Evolutionary conservation across 37 sponge, comb jelly and placozoan genomes (phyloP).

Genomic region (Spongia lamella): DNA sequence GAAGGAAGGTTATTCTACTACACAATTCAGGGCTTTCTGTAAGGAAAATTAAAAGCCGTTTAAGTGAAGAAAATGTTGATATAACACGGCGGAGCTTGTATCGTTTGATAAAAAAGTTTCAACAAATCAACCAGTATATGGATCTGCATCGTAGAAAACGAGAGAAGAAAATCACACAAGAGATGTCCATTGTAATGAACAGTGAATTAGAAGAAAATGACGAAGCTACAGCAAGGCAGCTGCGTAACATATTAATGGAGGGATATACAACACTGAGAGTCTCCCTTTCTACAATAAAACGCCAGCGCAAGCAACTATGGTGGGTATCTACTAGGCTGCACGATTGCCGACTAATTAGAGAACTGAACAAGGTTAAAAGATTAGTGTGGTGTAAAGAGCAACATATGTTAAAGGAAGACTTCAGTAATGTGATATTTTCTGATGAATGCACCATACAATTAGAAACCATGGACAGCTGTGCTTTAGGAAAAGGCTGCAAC

Average conservation of each 20-base stretch:
- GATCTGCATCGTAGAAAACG: too few species aligned
- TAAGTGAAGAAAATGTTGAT: too few species aligned
- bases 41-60: too few species aligned
- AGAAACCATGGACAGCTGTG: slow-evolving; percentile 27
- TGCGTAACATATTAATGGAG: slow-evolving; percentile 13
- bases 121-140: too few species aligned
- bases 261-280: slow-evolving; percentile 16
- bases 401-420: slow-evolving; percentile 16
- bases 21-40: too few species aligned
- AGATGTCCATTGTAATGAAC: too few species aligned
- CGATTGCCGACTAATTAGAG: slow-evolving; percentile 38
- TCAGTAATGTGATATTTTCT: slow-evolving; percentile 37
- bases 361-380: slow-evolving; percentile 30
- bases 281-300: slow-evolving; percentile 20
- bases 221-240: slow-evolving; percentile 23
- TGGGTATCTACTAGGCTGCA: background rate
- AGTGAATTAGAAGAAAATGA: too few species aligned
- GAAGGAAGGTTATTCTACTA: too few species aligned
- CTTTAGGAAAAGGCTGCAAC: slow-evolving; percentile 13
- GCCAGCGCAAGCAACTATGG: background rate
- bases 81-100: too few species aligned
- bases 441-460: slow-evolving; percentile 28
- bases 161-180: too few species aligned
- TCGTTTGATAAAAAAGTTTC: too few species aligned
- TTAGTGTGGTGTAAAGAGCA: slow-evolving; percentile 17